A percentile compares a stretch with the other conserved stretches of the same genome.
Conservation (phyloP, 2,888 invertebrate species). For the Agrypnus murinus region DNA sequence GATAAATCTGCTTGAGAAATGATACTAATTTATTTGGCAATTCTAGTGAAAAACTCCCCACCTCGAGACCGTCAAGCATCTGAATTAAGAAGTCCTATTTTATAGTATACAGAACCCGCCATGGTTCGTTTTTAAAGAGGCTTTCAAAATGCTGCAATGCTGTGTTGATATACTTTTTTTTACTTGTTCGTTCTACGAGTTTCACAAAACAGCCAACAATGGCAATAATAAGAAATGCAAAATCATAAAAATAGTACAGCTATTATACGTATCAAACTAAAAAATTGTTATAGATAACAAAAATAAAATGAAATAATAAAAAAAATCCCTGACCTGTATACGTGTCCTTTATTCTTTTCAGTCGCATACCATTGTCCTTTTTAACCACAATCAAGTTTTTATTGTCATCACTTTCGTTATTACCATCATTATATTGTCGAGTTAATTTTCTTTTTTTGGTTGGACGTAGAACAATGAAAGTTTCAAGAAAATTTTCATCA, state of each 20-base stretch:
- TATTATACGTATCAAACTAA: no score
- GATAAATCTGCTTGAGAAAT: conserved; percentile 68
- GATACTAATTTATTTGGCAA: conserved; percentile 68
- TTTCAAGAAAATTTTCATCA: no score
- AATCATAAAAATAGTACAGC: no score
- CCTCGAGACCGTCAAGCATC: conserved; percentile 58
- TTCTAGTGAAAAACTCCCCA: conserved; percentile 65
- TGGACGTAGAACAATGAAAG: no score
- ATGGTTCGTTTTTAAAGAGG: conserved; percentile 36
- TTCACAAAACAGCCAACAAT: no score
- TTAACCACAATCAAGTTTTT: conserved; percentile 1
- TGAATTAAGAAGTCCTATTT: conserved; percentile 64
- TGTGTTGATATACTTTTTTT: no score
- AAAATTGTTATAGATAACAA: no score
- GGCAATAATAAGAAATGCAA: no score
- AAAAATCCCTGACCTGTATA: conserved; percentile 29
- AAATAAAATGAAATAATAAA: conserved; percentile 8
- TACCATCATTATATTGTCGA: not conserved
- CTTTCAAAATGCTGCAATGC: conserved; percentile 39
- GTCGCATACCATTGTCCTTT: conserved; percentile 9
- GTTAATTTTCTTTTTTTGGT: no score
- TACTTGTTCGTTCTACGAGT: no score
- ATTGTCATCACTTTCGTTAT: not conserved
- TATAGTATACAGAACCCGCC: conserved; percentile 59
- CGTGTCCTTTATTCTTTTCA: conserved; percentile 5